A percentile compares a stretch with the other conserved stretches of the same genome.
Evolutionary conservation across 2,888 invertebrate species (phyloP).

Genomic region (Syrphus vitripennis): DNA sequence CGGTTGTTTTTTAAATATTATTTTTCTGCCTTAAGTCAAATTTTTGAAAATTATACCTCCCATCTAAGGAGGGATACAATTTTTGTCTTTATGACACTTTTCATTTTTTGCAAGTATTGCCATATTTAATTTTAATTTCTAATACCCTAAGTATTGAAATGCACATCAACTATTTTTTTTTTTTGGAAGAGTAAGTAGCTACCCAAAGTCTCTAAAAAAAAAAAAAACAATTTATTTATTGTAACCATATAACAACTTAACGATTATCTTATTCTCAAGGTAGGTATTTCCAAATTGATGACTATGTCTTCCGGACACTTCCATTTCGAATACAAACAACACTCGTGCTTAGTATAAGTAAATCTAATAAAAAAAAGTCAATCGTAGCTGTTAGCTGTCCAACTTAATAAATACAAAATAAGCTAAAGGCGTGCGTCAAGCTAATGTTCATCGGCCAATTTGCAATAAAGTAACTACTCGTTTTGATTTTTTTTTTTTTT

Average conservation of each 20-base stretch:
- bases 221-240: too few species aligned
- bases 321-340: neutral
- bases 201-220: too few species aligned
- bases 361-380: conserved; percentile 20
- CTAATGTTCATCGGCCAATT: conserved; percentile 32
- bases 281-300: conserved; percentile 23
- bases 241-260: neutral
- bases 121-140: too few species aligned
- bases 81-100: too few species aligned
- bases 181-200: too few species aligned
- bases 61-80: too few species aligned
- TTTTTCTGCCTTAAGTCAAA: too few species aligned
- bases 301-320: conserved; percentile 41
- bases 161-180: too few species aligned
- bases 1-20: too few species aligned
- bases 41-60: too few species aligned
- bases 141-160: too few species aligned
- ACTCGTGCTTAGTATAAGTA: conserved; percentile 8
- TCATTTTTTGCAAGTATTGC: too few species aligned
- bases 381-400: neutral
- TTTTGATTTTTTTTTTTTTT: conserved; percentile 5
- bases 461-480: neutral
- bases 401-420: neutral
- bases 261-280: conserved; percentile 44
- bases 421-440: neutral